Percentiles rank a stretch among this genome's conserved stretches.
Conservation (phyloP, 2,888 invertebrate genomes). For the Sialis fuliginosa region DNA sequence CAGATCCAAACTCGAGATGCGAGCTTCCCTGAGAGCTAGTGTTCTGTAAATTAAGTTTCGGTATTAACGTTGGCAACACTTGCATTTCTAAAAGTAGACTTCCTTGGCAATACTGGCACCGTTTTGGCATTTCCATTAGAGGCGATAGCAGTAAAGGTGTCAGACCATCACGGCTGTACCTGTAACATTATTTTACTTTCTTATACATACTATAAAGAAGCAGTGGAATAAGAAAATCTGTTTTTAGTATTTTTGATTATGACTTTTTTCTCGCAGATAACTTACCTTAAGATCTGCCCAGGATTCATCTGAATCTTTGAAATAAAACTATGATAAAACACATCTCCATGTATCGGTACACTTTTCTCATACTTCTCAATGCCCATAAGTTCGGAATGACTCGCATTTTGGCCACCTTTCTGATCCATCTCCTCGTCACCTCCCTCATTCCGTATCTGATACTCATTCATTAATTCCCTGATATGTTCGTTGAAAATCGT, state of each 20-base stretch:
- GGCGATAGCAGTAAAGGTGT: constrained; percentile 53
- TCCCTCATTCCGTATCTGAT: constrained; percentile 32
- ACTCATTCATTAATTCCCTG: constrained; percentile 40
- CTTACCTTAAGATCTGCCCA: constrained; percentile 64
- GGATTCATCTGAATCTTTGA: constrained; percentile 56
- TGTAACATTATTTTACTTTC: constrained; percentile 23
- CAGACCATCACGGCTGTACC: constrained; percentile 54
- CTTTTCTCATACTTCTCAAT: constrained; percentile 65
- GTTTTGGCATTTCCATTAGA: constrained; percentile 30
- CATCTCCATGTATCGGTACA: constrained; percentile 64
- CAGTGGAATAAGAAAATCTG: not conserved
- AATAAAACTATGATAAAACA: constrained; percentile 63
- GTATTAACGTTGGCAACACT: constrained; percentile 62
- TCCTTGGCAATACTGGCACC: constrained; percentile 53
- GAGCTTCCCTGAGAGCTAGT: constrained; percentile 29
- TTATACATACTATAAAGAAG: not conserved
- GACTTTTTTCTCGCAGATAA: constrained; percentile 1
- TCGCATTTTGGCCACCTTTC: constrained; percentile 16
- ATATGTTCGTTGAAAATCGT: constrained; percentile 36
- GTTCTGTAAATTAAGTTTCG: constrained; percentile 40
- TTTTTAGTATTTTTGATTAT: not conserved
- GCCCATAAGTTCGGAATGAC: constrained; percentile 16
- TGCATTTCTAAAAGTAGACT: constrained; percentile 67
- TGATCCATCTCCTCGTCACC: constrained; percentile 8
- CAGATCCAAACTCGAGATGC: constrained; percentile 71